Evolutionary conservation across 2,888 invertebrate species (phyloP).

Genomic region (Epistrophella euchroma): DNA sequence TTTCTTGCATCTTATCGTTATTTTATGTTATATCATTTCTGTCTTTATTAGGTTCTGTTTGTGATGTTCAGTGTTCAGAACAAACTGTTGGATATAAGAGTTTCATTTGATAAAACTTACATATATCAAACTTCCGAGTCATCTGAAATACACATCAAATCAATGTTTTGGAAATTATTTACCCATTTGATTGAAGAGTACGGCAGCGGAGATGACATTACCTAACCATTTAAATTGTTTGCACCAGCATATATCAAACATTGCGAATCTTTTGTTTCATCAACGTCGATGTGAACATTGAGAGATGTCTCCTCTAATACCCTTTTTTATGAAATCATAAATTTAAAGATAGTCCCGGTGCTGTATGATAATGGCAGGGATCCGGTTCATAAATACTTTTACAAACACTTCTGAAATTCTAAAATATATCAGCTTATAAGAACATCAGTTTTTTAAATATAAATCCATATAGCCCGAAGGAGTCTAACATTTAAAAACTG

Average conservation of each 20-base stretch:
- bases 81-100: too few relatives aligned
- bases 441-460: conserved; percentile 36
- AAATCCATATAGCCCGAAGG: conserved; percentile 19
- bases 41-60: too few relatives aligned
- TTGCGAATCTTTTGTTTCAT: not conserved
- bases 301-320: conserved; percentile 3
- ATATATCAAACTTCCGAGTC: conserved; percentile 43
- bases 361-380: too few relatives aligned
- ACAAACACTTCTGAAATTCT: conserved; percentile 33
- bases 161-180: conserved; percentile 47
- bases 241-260: not conserved
- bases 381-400: not conserved
- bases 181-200: conserved; percentile 78
- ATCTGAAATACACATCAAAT: conserved; percentile 55
- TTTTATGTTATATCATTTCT: too few relatives aligned
- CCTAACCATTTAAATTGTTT: not conserved
- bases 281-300: not conserved
- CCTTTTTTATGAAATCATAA: not conserved
- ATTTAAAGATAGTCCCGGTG: not conserved
- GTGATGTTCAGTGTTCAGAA: too few relatives aligned
- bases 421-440: conserved; percentile 40
- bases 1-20: too few relatives aligned
- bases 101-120: too few relatives aligned
- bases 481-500: not conserved
- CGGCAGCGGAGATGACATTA: conserved; percentile 74